phyloP scores from a whole-genome alignment of 2,888 invertebrate genomes.

The Epiblema foenella region DNA sequence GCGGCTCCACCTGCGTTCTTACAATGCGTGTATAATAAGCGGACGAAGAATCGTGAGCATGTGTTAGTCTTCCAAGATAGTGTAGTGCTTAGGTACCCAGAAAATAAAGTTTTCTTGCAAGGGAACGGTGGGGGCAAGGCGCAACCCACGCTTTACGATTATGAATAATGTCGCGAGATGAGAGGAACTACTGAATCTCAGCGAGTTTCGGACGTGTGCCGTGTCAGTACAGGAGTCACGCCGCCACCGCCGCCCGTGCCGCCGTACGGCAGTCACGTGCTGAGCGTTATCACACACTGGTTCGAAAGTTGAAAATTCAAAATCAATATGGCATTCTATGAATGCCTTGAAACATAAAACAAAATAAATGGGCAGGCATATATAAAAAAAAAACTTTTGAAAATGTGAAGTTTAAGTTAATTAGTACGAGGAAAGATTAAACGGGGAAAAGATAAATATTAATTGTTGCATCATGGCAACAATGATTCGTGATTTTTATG shows the following conservation, averaged over 20 bases:
- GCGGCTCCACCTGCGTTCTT: too few relatives aligned
- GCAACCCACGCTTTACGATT: slow-evolving; percentile 17
- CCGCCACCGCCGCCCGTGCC: slow-evolving; percentile 48
- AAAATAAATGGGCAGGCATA: slow-evolving; percentile 50
- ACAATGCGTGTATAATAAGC: too few relatives aligned
- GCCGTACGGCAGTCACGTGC: slow-evolving; percentile 60
- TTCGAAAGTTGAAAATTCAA: slow-evolving; percentile 46
- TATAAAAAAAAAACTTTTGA: slow-evolving; percentile 45
- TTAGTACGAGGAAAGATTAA: slow-evolving; percentile 30
- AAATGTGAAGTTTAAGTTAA: slow-evolving; percentile 43
- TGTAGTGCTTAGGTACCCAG: too few relatives aligned
- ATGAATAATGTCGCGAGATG: slow-evolving; percentile 49
- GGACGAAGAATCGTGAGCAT: too few relatives aligned
- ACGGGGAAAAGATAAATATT: slow-evolving; percentile 29
- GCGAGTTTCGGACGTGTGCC: too few relatives aligned
- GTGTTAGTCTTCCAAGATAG: too few relatives aligned
- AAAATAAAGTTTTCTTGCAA: background rate
- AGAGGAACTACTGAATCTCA: slow-evolving; percentile 59
- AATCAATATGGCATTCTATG: slow-evolving; percentile 41
- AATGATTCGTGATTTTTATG: slow-evolving; percentile 57
- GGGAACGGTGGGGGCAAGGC: background rate
- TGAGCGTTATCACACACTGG: slow-evolving; percentile 49
- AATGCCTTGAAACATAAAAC: slow-evolving; percentile 31
- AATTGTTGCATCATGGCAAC: slow-evolving; percentile 51
- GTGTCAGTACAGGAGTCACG: slow-evolving; percentile 44